Evolutionary conservation across 1,140 invertebrate species (phyloP), one percentile per base, ranked within the genome.

Genomic region (Xylocopa sonorina): DNA sequence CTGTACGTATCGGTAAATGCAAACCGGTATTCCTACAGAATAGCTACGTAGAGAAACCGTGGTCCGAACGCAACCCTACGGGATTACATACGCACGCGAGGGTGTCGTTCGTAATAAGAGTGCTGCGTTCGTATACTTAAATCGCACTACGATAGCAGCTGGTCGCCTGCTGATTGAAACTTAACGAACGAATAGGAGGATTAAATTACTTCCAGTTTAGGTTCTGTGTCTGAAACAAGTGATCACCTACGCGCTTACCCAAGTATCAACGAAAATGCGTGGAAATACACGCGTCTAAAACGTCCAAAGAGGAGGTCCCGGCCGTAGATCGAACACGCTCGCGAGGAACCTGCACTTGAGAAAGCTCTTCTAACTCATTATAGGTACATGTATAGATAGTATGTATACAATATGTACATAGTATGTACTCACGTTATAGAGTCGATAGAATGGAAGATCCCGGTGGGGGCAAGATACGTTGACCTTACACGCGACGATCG

Each of bases 11-110:
- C 46, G 18, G 46, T 67, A 10, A n/a, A n/a, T n/a, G n/a, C 34
- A 67, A 67, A 67, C 64, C 64, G 64, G 64, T 67, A 67, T 67
- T 38, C 51, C 21, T 29, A 18, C 14, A 10, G 14, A 46, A 29
- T 14, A 32, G 5, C 2, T n/a, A n/a, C n/a, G n/a, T n/a, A n/a
- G n/a, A n/a, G 50, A 48, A 27, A 9, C 24, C 10, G 41, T 62
- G n/a, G 29, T 60, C 27, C 18, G 9, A 10, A 1, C 3, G 9
- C 58, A 64, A 51, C 46, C 60, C 72, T 64, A 10, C 24, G 68
- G 57, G n/a, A 71, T 71, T 71, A 71, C 68, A 9, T 29, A 71
- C 57, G 68, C 68, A 71, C 68, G n/a, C n/a, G n/a, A n/a, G n/a
- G 34, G 16, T 57, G 51, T 71, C 34, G 51, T 57, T 41, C 24